These are phyloP conservation scores for Paelopatides confundens DNA, from an alignment of 53 echinoderm and acorn worm genomes.

Conservation along the genomic window DNA sequence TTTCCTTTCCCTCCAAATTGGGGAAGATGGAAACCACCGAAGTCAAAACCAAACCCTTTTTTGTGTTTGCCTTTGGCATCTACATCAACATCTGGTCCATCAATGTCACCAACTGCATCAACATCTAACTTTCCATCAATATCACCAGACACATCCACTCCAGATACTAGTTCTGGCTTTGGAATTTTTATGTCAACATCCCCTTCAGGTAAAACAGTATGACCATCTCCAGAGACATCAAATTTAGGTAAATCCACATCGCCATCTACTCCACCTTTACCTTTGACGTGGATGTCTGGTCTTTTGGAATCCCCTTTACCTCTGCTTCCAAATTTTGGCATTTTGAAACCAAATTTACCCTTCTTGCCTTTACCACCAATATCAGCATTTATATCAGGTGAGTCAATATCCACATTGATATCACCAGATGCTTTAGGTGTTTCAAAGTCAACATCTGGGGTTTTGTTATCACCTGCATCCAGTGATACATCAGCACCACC, in stretches of 20 bases:
- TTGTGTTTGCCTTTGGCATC: conserved; percentile 57
- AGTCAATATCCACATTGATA: conserved; percentile 36
- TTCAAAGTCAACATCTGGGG: conserved; percentile 60
- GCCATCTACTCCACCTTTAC: conserved; percentile 61
- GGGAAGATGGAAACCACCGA: conserved; percentile 32
- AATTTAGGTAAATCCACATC: conserved; percentile 65
- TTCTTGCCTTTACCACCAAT: conserved; percentile 16
- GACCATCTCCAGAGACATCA: conserved; percentile 45
- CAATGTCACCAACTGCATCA: conserved; percentile 45
- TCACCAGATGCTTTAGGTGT: conserved; percentile 47
- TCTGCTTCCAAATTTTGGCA: conserved; percentile 52
- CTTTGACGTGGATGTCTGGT: conserved; percentile 26
- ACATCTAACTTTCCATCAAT: conserved; percentile 49
- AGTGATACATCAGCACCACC: conserved; percentile 4
- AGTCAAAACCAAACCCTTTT: conserved; percentile 2
- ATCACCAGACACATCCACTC: conserved; percentile 51
- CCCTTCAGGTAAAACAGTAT: conserved; percentile 19
- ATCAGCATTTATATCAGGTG: conserved; percentile 46
- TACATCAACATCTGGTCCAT: conserved; percentile 43
- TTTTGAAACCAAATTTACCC: conserved; percentile 56
- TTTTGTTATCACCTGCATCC: conserved; percentile 13
- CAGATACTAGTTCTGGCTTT: conserved; percentile 47
- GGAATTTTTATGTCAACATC: conserved; percentile 47
- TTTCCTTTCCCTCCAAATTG: conserved; percentile 47
- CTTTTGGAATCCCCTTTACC: conserved; percentile 34